These are phyloP conservation scores for Alectura lathami DNA, from an alignment of 2,113 vertebrate species.

Conservation along the genomic window DNA sequence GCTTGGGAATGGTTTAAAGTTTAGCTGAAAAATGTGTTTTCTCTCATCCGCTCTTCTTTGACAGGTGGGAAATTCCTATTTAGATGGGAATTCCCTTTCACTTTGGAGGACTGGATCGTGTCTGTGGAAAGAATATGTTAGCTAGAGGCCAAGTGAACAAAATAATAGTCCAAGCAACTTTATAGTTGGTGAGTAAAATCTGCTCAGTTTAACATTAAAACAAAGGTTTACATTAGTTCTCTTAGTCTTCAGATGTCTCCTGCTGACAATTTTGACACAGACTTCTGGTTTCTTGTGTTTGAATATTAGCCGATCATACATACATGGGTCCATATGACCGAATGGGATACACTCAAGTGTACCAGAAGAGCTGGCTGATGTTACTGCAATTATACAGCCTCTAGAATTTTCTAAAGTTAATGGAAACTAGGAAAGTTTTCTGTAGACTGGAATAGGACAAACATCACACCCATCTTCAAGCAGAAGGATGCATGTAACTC, in stretches of 20 bases:
- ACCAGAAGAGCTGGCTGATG: not conserved
- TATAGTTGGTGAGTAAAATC: not conserved
- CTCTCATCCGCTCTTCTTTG: not conserved
- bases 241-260: not conserved
- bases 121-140: not conserved
- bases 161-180: not conserved
- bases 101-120: not conserved
- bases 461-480: not conserved
- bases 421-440: not conserved
- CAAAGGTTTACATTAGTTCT: not conserved
- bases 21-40: not conserved
- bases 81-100: not conserved
- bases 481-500: not conserved
- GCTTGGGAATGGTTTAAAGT: not conserved
- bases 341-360: not conserved
- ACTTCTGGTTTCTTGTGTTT: not conserved
- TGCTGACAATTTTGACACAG: not conserved
- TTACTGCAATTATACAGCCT: not conserved
- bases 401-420: not conserved
- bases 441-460: not conserved
- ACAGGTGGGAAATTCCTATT: not conserved
- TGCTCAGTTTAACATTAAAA: not conserved
- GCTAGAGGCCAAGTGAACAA: not conserved
- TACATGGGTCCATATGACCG: not conserved
- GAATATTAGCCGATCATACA: not conserved